Percentiles rank a stretch among this genome's conserved stretches.
Conservation (phyloP, 2,113 vertebrate genomes). For the Ammospiza caudacuta region DNA sequence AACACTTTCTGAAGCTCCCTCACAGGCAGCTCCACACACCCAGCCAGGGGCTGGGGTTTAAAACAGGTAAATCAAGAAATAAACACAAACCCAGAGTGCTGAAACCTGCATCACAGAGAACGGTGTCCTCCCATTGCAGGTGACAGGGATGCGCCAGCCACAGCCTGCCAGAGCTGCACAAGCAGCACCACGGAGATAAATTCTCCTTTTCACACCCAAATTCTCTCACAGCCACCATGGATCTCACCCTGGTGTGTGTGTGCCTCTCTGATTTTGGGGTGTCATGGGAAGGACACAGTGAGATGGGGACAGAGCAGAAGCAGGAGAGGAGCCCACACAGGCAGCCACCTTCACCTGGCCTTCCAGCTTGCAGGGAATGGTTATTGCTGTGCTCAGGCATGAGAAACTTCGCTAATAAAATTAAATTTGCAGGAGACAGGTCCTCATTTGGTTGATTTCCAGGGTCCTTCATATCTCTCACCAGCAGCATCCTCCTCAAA, state of each 20-base stretch:
- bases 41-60: background rate
- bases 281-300: background rate
- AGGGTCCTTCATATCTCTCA: slow-evolving; percentile 38
- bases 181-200: background rate
- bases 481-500: slow-evolving; percentile 56
- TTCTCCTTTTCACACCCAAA: accelerated
- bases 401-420: slow-evolving; percentile 18
- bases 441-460: slow-evolving; percentile 47
- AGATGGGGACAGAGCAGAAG: background rate
- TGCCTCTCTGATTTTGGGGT: background rate
- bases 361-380: background rate
- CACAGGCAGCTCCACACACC: background rate
- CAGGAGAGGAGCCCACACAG: background rate
- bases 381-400: background rate
- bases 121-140: accelerated
- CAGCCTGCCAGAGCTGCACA: background rate
- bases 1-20: background rate
- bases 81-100: background rate
- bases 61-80: background rate
- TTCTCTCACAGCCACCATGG: accelerated
- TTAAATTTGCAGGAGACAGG: background rate
- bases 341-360: background rate
- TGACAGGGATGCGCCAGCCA: background rate
- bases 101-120: accelerated
- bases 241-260: accelerated